Conservation (phyloP, 2,113 vertebrate species). For the Alethe diademata region DNA sequence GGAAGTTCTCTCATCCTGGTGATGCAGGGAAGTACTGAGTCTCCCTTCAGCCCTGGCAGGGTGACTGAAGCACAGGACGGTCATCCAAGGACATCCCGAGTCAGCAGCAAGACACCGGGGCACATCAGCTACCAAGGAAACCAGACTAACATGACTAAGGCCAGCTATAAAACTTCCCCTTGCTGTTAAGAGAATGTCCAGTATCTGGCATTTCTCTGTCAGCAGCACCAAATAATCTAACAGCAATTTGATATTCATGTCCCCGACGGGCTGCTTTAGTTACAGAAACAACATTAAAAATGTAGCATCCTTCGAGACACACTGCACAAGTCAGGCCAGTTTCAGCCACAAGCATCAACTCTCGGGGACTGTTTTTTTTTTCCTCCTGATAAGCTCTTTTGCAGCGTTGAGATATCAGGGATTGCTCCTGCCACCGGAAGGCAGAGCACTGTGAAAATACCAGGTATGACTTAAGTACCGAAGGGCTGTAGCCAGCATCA, state of each 20-base stretch:
- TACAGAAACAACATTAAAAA: slow-evolving; percentile 40
- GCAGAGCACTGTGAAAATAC: neutral
- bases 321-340: neutral
- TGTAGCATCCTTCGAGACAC: neutral
- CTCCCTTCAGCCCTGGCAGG: neutral
- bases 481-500: neutral
- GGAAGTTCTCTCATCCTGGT: neutral
- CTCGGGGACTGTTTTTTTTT: neutral
- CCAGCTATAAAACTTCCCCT: neutral
- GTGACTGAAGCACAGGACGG: slow-evolving; percentile 11
- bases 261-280: neutral
- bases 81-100: slow-evolving; percentile 48
- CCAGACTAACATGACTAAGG: neutral
- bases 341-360: neutral
- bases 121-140: neutral
- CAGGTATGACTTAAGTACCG: neutral
- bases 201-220: neutral
- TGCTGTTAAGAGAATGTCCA: neutral
- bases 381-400: neutral
- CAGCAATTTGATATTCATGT: neutral
- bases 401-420: neutral
- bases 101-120: neutral
- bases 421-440: slow-evolving; percentile 4
- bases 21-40: neutral
- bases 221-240: slow-evolving; percentile 10